These are phyloP conservation scores for Tor tambroides DNA, from an alignment of 2,113 vertebrate genomes.

Conservation along the genomic window DNA sequence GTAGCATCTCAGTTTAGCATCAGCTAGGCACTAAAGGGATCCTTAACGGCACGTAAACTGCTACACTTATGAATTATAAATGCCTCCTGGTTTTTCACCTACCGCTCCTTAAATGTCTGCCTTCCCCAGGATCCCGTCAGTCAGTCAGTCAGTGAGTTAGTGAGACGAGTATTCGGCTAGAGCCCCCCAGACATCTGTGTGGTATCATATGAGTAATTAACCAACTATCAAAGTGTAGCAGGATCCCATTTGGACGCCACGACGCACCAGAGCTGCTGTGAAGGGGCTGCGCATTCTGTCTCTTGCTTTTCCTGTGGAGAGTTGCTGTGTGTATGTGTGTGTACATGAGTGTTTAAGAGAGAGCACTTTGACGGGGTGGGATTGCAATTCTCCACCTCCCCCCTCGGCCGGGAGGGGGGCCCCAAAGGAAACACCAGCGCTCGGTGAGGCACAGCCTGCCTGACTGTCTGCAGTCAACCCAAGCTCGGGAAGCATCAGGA, in stretches of 20 bases:
- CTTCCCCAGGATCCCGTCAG: constrained; percentile 78
- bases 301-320: constrained; percentile 79
- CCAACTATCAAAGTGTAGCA: constrained; percentile 78
- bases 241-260: constrained; percentile 79
- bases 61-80: constrained; percentile 81
- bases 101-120: constrained; percentile 83
- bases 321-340: constrained; percentile 53
- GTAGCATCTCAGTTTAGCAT: constrained; percentile 82
- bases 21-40: constrained; percentile 76
- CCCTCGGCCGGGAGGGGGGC: constrained; percentile 76
- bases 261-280: constrained; percentile 75
- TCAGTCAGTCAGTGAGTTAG: constrained; percentile 60
- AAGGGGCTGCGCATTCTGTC: constrained; percentile 76
- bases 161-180: constrained; percentile 78
- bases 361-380: constrained; percentile 77
- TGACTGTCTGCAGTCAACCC: constrained; percentile 56
- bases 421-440: constrained; percentile 76
- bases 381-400: constrained; percentile 86
- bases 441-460: constrained; percentile 69
- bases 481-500: constrained; percentile 34
- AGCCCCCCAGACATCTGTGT: constrained; percentile 83
- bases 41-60: constrained; percentile 79
- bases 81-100: constrained; percentile 80
- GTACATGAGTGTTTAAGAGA: constrained; percentile 51
- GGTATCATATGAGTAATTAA: constrained; percentile 85